These are phyloP conservation scores for Sinodicranocentrus sp. DNA, from an alignment of 2,888 invertebrate genomes.

Conservation along the genomic window DNA sequence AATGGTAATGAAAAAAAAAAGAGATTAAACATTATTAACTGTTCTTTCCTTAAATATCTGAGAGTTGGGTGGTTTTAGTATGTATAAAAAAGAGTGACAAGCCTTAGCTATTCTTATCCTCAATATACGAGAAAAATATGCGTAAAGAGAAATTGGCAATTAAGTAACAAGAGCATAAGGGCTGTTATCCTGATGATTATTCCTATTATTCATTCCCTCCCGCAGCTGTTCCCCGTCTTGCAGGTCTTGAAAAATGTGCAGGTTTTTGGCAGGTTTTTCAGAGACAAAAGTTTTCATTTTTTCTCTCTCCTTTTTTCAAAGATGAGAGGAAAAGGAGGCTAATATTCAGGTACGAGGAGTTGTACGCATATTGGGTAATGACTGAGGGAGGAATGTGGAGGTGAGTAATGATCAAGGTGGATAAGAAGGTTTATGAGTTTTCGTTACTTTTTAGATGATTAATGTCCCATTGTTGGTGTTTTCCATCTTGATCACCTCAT, in stretches of 20 bases:
- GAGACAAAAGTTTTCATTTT: not conserved
- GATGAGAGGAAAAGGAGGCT: not conserved
- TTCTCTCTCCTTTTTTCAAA: not conserved
- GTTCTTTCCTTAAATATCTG: conserved; percentile 15
- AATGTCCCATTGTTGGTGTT: no score
- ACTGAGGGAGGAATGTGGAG: no score
- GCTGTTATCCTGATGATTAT: no score
- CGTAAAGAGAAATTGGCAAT: conserved; percentile 1
- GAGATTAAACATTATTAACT: conserved; percentile 49
- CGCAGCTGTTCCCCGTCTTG: conserved; percentile 8
- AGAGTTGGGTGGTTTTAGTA: not conserved
- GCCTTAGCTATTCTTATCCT: not conserved
- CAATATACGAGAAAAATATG: not conserved
- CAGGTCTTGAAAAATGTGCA: not conserved
- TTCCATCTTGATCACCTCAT: no score
- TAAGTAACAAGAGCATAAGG: not conserved
- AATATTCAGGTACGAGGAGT: no score
- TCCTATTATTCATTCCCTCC: not conserved
- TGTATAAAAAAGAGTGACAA: no score
- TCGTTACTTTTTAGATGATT: no score
- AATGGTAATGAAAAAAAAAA: conserved; percentile 18
- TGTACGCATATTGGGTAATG: no score
- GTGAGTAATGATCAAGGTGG: no score
- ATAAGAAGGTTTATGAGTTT: no score
- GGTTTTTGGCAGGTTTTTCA: not conserved